Conservation (phyloP, 2,888 invertebrate genomes). For the Diadromus collaris region DNA sequence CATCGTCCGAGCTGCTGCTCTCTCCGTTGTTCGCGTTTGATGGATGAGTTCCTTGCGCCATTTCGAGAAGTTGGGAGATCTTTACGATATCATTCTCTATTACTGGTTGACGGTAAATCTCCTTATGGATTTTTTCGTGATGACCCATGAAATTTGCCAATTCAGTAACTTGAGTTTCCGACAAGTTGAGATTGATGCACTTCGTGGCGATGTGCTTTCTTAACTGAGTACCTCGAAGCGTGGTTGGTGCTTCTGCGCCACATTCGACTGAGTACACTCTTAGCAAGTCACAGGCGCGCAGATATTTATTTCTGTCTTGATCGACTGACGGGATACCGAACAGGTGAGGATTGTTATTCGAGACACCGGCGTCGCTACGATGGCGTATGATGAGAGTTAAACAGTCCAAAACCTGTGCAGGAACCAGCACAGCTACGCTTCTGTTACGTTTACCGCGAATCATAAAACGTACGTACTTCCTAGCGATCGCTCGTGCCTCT, state of each 20-base stretch:
- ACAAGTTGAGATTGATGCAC: conserved; percentile 56
- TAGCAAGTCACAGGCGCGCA: conserved; percentile 65
- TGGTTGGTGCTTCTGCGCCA: conserved; percentile 62
- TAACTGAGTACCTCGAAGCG: conserved; percentile 60
- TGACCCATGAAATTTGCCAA: conserved; percentile 62
- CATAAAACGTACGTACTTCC: conserved; percentile 58
- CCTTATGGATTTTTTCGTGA: conserved; percentile 53
- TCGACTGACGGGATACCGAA: conserved; percentile 55
- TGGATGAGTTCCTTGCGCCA: conserved; percentile 57
- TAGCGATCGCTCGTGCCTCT: conserved; percentile 55
- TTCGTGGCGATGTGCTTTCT: conserved; percentile 61
- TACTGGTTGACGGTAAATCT: conserved; percentile 65
- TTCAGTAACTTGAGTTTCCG: conserved; percentile 36
- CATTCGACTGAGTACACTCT: conserved; percentile 63
- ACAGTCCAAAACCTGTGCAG: conserved; percentile 47
- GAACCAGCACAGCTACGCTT: conserved; percentile 57
- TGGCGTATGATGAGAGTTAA: conserved; percentile 51
- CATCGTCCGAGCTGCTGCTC: conserved; percentile 26
- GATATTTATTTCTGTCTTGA: conserved; percentile 51
- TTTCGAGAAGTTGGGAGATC: conserved; percentile 64
- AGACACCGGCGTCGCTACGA: conserved; percentile 48
- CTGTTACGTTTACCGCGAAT: conserved; percentile 60
- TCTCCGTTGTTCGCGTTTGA: not conserved
- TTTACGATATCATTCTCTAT: conserved; percentile 63
- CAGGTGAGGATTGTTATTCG: conserved; percentile 54